These are phyloP conservation scores for Petrocephalus microphthalmus DNA, from an alignment of 2,113 vertebrate genomes.

Conservation along the genomic window DNA sequence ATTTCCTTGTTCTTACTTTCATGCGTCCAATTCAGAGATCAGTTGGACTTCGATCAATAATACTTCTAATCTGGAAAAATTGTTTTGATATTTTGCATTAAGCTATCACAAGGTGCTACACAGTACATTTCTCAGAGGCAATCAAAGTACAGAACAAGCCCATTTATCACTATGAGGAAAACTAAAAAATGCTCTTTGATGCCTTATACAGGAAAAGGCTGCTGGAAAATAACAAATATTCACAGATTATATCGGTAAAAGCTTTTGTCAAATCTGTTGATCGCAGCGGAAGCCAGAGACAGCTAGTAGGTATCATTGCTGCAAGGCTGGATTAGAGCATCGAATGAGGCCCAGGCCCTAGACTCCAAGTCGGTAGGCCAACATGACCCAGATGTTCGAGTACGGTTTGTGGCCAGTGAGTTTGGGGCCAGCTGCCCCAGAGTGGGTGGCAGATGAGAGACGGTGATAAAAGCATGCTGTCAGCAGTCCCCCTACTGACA, in stretches of 20 bases:
- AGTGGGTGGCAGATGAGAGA: neutral
- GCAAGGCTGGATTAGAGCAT: neutral
- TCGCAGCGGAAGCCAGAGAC: neutral
- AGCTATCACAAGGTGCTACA: neutral
- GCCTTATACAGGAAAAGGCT: neutral
- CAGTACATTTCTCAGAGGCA: neutral
- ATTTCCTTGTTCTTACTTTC: neutral
- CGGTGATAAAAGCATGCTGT: neutral
- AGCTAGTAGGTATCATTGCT: neutral
- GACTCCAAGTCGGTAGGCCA: neutral
- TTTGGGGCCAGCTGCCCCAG: neutral
- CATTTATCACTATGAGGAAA: neutral
- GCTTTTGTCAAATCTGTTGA: neutral
- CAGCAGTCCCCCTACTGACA: neutral
- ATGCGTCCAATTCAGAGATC: neutral
- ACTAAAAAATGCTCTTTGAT: neutral
- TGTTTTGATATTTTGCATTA: neutral
- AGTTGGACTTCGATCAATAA: neutral
- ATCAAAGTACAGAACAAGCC: neutral
- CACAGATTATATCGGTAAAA: neutral
- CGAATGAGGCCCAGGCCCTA: neutral
- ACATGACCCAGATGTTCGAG: neutral
- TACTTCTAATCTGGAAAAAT: neutral
- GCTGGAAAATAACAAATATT: neutral
- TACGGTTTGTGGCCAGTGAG: neutral